Conservation (phyloP, 1,140 invertebrate genomes). For the Euura lappo region DNA sequence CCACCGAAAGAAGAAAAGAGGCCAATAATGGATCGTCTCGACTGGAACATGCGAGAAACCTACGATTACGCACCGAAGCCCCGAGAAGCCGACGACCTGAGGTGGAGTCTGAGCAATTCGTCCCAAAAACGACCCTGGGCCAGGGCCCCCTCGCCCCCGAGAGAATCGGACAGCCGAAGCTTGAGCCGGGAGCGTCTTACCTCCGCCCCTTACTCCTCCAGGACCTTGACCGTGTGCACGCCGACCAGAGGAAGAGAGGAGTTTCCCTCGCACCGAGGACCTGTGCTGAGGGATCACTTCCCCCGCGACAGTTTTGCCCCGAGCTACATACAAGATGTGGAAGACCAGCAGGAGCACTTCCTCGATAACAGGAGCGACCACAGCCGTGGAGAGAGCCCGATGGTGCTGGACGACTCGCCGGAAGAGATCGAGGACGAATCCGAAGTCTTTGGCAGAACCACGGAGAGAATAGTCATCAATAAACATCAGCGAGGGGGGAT, state of each 20-base stretch:
- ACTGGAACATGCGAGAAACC: constrained; percentile 49
- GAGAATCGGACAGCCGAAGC: constrained; percentile 31
- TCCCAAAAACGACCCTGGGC: constrained; percentile 40
- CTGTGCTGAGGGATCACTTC: constrained; percentile 28
- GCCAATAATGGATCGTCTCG: constrained; percentile 49
- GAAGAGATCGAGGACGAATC: constrained; percentile 35
- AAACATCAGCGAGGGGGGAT: constrained; percentile 23
- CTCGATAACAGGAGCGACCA: constrained; percentile 40
- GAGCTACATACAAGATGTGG: constrained; percentile 29
- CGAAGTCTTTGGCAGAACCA: constrained; percentile 32
- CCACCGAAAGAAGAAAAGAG: constrained; percentile 41
- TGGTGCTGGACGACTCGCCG: constrained; percentile 39
- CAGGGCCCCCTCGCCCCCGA: constrained; percentile 25
- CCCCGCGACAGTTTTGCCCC: constrained; percentile 33
- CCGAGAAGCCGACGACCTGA: constrained; percentile 47
- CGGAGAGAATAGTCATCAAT: constrained; percentile 33
- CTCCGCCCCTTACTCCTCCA: constrained; percentile 26
- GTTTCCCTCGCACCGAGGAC: constrained; percentile 30
- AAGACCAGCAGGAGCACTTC: constrained; percentile 33
- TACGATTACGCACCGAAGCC: constrained; percentile 39
- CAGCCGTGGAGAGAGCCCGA: constrained; percentile 43
- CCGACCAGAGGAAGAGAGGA: constrained; percentile 32
- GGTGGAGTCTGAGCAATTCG: constrained; percentile 49
- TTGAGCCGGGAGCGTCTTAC: constrained; percentile 18
- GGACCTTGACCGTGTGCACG: constrained; percentile 26